Evolutionary conservation across 2,113 vertebrate species (phyloP).

Genomic region (Marmota flaviventris): DNA sequence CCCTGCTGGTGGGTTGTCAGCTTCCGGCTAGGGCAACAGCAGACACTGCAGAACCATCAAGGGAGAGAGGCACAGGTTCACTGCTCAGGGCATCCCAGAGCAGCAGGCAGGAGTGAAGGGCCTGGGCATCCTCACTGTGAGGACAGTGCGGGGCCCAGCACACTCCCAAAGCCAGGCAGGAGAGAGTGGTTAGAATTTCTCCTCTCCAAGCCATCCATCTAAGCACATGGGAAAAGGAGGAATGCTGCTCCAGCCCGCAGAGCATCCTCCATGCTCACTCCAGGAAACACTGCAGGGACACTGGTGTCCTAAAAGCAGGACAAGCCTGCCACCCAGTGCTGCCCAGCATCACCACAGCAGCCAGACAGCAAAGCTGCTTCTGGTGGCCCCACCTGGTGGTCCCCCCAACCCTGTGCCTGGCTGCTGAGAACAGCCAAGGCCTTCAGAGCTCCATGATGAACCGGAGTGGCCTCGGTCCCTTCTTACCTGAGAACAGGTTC

Average conservation of each 20-base stretch:
- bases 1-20: background rate
- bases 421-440: background rate
- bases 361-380: background rate
- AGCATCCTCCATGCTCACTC: background rate
- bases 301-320: constrained; percentile 28
- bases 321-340: constrained; percentile 82
- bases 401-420: background rate
- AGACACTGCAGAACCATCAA: background rate
- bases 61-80: background rate
- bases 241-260: background rate
- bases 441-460: background rate
- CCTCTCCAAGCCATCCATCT: background rate
- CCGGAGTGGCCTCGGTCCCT: background rate
- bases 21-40: background rate
- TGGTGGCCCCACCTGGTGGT: background rate
- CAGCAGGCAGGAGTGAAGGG: background rate
- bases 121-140: background rate
- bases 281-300: background rate
- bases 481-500: background rate
- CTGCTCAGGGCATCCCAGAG: background rate
- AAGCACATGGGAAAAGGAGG: background rate
- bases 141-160: background rate
- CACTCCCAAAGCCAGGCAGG: background rate
- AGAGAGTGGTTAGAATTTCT: background rate
- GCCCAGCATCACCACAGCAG: background rate